Evolutionary conservation across 2,113 vertebrate species (phyloP).

Genomic region (Chamaetylas fuelleborni): DNA sequence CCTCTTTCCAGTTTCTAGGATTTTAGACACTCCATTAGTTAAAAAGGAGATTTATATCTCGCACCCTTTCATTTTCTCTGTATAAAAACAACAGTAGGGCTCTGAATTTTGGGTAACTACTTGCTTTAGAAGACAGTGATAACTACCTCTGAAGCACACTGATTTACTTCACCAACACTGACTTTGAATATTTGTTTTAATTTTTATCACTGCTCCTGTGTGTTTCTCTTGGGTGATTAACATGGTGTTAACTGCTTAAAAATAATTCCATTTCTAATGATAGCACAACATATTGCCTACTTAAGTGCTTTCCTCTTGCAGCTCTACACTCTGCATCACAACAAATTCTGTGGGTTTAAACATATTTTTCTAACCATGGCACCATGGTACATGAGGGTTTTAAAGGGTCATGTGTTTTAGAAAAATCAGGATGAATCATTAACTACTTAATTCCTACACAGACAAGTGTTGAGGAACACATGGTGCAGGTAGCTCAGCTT

Average conservation of each 20-base stretch:
- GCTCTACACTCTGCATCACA: not conserved
- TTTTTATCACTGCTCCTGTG: not conserved
- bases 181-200: not conserved
- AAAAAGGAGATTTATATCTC: not conserved
- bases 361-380: not conserved
- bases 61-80: not conserved
- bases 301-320: not conserved
- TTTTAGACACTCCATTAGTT: not conserved
- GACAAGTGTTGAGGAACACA: not conserved
- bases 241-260: not conserved
- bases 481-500: rapidly evolving
- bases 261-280: not conserved
- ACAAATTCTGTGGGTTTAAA: not conserved
- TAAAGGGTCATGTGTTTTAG: not conserved
- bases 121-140: not conserved
- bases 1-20: not conserved
- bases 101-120: not conserved
- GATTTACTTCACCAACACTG: not conserved
- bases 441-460: not conserved
- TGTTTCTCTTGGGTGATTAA: not conserved
- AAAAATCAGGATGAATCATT: not conserved
- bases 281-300: not conserved
- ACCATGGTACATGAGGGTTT: not conserved
- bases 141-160: not conserved
- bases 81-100: rapidly evolving